Percentiles rank a stretch among this genome's conserved stretches.
Evolutionary conservation across 1,140 invertebrate species (phyloP).

Genomic region (Pseudomyrmex flavicornis): DNA sequence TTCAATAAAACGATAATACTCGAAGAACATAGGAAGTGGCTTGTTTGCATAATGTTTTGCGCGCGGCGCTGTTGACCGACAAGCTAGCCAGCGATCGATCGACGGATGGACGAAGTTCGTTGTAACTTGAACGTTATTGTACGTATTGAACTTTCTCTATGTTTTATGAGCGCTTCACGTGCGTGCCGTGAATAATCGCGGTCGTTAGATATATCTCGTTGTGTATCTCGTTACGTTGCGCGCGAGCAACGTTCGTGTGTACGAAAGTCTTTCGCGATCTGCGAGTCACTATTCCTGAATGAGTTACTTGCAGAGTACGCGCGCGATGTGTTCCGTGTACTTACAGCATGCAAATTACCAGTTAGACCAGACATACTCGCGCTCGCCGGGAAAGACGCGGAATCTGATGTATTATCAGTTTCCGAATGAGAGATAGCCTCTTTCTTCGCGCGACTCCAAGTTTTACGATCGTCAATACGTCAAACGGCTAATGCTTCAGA

Average conservation of each 20-base stretch:
- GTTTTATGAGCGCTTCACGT: slow-evolving; percentile 52
- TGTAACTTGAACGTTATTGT: slow-evolving; percentile 47
- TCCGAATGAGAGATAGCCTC: slow-evolving; percentile 73
- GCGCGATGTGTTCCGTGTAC: slow-evolving; percentile 14
- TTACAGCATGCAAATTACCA: slow-evolving; percentile 26
- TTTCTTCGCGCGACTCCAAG: slow-evolving; percentile 63
- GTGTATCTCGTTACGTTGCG: slow-evolving; percentile 34
- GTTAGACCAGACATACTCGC: neutral
- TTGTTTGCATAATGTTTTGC: neutral
- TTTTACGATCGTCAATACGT: slow-evolving; percentile 77
- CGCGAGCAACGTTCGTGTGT: slow-evolving; percentile 18
- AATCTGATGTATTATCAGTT: slow-evolving; percentile 70
- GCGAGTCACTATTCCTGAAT: neutral
- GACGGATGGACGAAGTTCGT: slow-evolving; percentile 14
- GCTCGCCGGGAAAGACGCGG: neutral
- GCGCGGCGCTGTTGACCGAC: neutral
- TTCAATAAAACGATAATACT: slow-evolving; percentile 15
- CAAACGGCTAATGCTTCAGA: slow-evolving; percentile 76
- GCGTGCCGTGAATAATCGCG: slow-evolving; percentile 55
- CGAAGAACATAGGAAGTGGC: neutral
- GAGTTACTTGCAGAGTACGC: slow-evolving; percentile 12
- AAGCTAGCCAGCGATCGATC: slow-evolving; percentile 13
- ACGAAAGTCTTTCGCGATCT: slow-evolving; percentile 13
- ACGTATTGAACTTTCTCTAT: slow-evolving; percentile 42
- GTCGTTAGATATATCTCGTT: slow-evolving; percentile 57